Evolutionary conservation across 1,140 invertebrate genomes (phyloP).

Genomic region (Nylanderia fulva): DNA sequence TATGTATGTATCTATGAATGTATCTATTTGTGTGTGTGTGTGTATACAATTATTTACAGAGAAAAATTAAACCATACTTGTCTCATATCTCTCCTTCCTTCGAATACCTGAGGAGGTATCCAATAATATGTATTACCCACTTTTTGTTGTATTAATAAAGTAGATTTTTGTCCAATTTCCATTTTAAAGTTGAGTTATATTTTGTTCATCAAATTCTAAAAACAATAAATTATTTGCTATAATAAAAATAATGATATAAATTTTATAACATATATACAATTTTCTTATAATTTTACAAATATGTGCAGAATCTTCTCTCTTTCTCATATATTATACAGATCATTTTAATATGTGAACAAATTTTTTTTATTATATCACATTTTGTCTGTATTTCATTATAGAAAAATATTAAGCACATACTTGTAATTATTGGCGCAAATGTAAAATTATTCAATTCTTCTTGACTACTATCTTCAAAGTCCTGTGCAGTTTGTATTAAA

Average conservation of each 20-base stretch:
- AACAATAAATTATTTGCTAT: slow-evolving; percentile 25
- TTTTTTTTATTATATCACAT: not conserved
- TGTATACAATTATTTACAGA: not conserved
- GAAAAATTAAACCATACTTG: slow-evolving; percentile 86
- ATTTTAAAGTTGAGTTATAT: slow-evolving; percentile 89
- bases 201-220: slow-evolving; percentile 90
- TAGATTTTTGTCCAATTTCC: slow-evolving; percentile 92
- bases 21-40: too few relatives aligned
- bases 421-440: slow-evolving; percentile 88
- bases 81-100: slow-evolving; percentile 92
- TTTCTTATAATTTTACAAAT: not conserved
- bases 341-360: not conserved
- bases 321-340: not conserved
- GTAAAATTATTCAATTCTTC: slow-evolving; percentile 91
- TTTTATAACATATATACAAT: not conserved
- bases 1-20: not conserved
- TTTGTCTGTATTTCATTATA: not conserved
- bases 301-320: not conserved
- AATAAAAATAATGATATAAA: not conserved
- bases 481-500: slow-evolving; percentile 91
- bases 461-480: slow-evolving; percentile 91
- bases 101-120: slow-evolving; percentile 92
- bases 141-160: slow-evolving; percentile 91
- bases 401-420: slow-evolving; percentile 81
- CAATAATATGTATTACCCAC: slow-evolving; percentile 89